Percentiles rank a stretch among this genome's conserved stretches.
phyloP scores from a whole-genome alignment of 2,888 invertebrate species.

The Amphipyra berbera region DNA sequence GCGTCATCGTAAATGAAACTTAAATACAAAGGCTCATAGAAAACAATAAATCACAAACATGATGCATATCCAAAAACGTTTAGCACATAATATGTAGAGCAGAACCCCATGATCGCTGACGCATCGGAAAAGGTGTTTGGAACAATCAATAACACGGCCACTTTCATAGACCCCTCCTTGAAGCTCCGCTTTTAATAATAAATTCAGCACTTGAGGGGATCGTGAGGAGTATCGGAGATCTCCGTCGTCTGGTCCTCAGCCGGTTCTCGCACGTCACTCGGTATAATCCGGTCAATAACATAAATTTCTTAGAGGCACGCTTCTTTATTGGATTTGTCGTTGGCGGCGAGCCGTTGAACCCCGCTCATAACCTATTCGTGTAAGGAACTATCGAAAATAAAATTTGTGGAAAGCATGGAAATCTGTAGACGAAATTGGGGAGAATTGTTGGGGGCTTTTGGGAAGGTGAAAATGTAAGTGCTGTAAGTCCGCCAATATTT shows the following conservation, averaged over 20 bases:
- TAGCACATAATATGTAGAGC: slow-evolving; percentile 82
- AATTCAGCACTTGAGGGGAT: slow-evolving; percentile 59
- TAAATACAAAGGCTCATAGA: slow-evolving; percentile 35
- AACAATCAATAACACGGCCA: slow-evolving; percentile 84
- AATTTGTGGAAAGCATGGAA: slow-evolving; percentile 71
- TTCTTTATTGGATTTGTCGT: slow-evolving; percentile 87
- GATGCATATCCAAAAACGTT: slow-evolving; percentile 75
- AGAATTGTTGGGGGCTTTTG: slow-evolving; percentile 47
- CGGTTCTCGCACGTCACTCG: slow-evolving; percentile 82
- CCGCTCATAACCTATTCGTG: slow-evolving; percentile 74
- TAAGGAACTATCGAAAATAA: slow-evolving; percentile 76
- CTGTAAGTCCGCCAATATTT: slow-evolving; percentile 11
- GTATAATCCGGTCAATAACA: slow-evolving; percentile 88
- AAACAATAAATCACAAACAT: slow-evolving; percentile 71
- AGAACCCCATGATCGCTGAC: slow-evolving; percentile 81
- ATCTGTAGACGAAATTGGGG: slow-evolving; percentile 65
- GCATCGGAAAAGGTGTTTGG: slow-evolving; percentile 83
- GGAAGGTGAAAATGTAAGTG: slow-evolving; percentile 30
- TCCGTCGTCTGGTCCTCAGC: slow-evolving; percentile 69
- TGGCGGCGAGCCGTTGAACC: slow-evolving; percentile 79
- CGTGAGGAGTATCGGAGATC: slow-evolving; percentile 67
- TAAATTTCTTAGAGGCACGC: slow-evolving; percentile 84
- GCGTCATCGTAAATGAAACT: slow-evolving; percentile 24
- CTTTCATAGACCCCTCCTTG: slow-evolving; percentile 70
- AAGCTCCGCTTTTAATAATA: slow-evolving; percentile 59